Conservation (phyloP, 2,888 invertebrate genomes). For the Epirrhoe alternata region DNA sequence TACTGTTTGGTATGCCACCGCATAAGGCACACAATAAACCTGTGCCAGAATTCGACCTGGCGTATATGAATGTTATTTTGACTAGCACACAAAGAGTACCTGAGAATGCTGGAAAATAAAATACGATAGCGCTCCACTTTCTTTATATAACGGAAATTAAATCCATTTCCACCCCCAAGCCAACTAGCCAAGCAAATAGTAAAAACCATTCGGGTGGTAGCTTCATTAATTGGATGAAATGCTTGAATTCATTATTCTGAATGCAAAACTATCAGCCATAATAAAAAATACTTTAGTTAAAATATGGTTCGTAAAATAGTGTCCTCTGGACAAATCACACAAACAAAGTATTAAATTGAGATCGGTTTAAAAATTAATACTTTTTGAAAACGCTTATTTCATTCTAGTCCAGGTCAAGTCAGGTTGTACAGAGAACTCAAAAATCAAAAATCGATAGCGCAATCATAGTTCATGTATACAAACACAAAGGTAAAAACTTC, state of each 20-base stretch:
- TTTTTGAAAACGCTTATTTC: no score
- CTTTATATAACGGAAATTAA: constrained; percentile 18
- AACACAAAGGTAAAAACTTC: neutral
- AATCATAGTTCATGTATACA: neutral
- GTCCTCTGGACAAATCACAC: no score
- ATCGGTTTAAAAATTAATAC: no score
- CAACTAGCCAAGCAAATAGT: constrained; percentile 16
- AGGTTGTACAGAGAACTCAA: no score
- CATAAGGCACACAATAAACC: constrained; percentile 36
- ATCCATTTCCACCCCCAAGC: constrained; percentile 10
- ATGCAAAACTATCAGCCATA: neutral
- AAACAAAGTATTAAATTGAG: no score
- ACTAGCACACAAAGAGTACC: neutral
- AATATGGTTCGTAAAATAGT: no score
- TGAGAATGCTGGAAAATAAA: constrained; percentile 19
- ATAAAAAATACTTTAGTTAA: no score
- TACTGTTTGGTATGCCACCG: constrained; percentile 26
- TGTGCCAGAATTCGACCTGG: constrained; percentile 15
- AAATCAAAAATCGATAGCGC: no score
- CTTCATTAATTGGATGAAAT: constrained; percentile 11
- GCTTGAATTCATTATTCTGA: neutral
- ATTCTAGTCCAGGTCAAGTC: no score
- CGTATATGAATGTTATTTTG: constrained; percentile 15
- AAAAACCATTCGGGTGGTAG: constrained; percentile 1
- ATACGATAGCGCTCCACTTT: constrained; percentile 11